phyloP scores from a whole-genome alignment of 2,888 invertebrate genomes.

The Andrena praecox region DNA sequence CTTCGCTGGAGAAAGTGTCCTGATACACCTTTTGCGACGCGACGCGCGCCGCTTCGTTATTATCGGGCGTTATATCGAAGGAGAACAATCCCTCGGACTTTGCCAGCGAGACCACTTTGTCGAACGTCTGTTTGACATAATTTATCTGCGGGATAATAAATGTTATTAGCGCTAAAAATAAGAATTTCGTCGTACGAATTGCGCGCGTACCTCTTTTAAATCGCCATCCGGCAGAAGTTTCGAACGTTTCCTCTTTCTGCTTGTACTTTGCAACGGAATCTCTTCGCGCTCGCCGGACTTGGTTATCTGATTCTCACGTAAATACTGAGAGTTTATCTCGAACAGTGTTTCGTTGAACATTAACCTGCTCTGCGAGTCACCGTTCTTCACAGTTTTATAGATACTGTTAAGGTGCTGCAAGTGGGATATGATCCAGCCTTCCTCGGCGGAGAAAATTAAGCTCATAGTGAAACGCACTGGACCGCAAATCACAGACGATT shows the following conservation, averaged over 20 bases:
- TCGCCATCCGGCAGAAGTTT: slow-evolving; percentile 70
- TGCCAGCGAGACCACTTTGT: slow-evolving; percentile 70
- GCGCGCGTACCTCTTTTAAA: slow-evolving; percentile 72
- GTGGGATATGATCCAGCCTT: slow-evolving; percentile 86
- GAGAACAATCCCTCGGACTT: slow-evolving; percentile 74
- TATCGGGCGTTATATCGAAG: slow-evolving; percentile 67
- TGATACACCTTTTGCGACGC: slow-evolving; percentile 83
- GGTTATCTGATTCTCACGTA: slow-evolving; percentile 78
- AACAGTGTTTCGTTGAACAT: slow-evolving; percentile 84
- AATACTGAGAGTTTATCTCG: slow-evolving; percentile 85
- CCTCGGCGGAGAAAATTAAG: slow-evolving; percentile 80
- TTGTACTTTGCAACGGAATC: slow-evolving; percentile 78
- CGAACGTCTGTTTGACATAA: slow-evolving; percentile 75
- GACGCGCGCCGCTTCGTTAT: slow-evolving; percentile 82
- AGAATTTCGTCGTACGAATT: slow-evolving; percentile 1
- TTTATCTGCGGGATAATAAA: slow-evolving; percentile 76
- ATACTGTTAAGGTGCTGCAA: slow-evolving; percentile 84
- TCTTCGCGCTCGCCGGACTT: slow-evolving; percentile 44
- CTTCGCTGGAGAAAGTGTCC: slow-evolving; percentile 78
- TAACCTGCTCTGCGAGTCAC: slow-evolving; percentile 68
- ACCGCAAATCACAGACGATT: not conserved
- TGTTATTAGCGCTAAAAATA: not conserved
- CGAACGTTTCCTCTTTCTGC: slow-evolving; percentile 74
- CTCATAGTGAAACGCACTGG: slow-evolving; percentile 81
- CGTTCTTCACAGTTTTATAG: slow-evolving; percentile 82